Base-by-base conservation (phyloP, 2,113 vertebrate genomes). In the Neofelis nebulosa region DNA sequence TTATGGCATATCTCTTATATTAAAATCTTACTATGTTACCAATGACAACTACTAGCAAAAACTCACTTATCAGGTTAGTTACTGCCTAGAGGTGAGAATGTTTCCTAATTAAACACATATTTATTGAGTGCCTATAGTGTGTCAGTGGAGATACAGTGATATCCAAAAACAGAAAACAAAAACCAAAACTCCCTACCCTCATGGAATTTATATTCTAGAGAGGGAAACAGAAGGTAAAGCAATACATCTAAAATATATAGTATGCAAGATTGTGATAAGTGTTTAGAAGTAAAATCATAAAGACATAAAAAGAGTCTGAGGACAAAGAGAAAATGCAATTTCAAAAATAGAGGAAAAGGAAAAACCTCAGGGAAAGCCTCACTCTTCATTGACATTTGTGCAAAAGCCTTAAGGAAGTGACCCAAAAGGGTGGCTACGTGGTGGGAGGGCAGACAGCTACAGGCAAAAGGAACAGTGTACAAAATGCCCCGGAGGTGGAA, bases 21-120 rank as follows among this genome's bases (percentile, higher is more conserved):
- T 95, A 92, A 95, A 85, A 89, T 63, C n/a, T 86, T 86, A 25
- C 1, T 69, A 71, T 89, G 41, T 74, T 69, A 23, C 66, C 65
- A 52, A 10, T 52, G 18, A 7, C 15, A 52, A 11, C 27, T 86
- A 55, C 4, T 29, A 65, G 84, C n/a, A 76, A 93, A 14, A 63
- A 63, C 0, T 15, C 10, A 45, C 15, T 87, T 84, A 31, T 38
- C 27, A 96, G 66, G 45, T 71, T 78, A 48, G 48, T 55, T 89
- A 71, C 55, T 23, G 31, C 8, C 38, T 79, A 89, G 45, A 93
- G 36, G 29, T 11, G 52, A 48, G 21, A 57, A 81, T 1, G 65
- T 16, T 92, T 82, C 10, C 85, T 97, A 89, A 86, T 66, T 68
- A 93, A 95, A 76, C 41, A 93, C 10, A 66, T 61, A 63, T 89